Conservation (phyloP, 64 coral and sea anemone species). For the Stichodactyla helianthus region DNA sequence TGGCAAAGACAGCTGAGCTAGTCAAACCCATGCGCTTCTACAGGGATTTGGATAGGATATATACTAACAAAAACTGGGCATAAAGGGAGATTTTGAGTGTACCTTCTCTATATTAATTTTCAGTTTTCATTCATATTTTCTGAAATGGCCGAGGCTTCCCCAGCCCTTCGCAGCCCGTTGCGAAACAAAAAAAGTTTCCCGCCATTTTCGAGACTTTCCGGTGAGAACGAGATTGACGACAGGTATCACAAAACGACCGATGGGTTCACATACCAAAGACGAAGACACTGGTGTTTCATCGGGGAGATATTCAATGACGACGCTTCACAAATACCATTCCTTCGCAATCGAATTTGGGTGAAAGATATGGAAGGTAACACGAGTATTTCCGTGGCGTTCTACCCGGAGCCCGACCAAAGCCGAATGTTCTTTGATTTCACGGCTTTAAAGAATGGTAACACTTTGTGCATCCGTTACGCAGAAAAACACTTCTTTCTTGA, state of each 20-base stretch:
- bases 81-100: too few species aligned
- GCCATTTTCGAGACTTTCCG: neutral
- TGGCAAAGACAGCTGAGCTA: too few species aligned
- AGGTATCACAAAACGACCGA: neutral
- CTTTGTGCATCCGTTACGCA: constrained; percentile 5
- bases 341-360: neutral
- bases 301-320: constrained; percentile 12
- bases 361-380: constrained; percentile 4
- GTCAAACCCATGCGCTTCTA: too few species aligned
- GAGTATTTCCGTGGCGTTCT: neutral
- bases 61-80: too few species aligned
- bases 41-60: too few species aligned
- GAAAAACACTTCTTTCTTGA: constrained; percentile 6
- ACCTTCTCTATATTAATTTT: neutral
- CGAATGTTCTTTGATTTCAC: constrained; percentile 13
- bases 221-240: neutral
- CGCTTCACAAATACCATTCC: neutral
- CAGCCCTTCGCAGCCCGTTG: neutral
- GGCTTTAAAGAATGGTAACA: neutral
- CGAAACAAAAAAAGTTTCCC: constrained; percentile 4
- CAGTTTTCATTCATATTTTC: neutral
- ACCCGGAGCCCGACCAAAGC: neutral
- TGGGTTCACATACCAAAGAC: neutral
- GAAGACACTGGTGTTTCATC: constrained; percentile 5
- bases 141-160: neutral